Conservation (phyloP, 92 coral and sea anemone genomes). For the Porites cylindrica region DNA sequence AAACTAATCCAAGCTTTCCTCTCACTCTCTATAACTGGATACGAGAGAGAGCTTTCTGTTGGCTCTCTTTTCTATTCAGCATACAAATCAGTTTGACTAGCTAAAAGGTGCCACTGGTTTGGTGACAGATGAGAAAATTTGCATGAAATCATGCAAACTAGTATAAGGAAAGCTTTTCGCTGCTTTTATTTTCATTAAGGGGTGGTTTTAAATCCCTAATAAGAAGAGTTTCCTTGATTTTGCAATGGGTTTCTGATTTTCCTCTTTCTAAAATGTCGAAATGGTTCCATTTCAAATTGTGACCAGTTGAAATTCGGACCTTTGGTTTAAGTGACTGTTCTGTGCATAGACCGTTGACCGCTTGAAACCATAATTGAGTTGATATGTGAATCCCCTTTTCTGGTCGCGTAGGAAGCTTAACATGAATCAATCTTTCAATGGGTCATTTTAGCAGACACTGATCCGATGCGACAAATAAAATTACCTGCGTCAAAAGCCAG, state of each 20-base stretch:
- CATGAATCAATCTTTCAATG: background rate
- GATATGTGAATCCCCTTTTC: background rate
- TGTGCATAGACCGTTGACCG: background rate
- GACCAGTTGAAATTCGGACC: no score
- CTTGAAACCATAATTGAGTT: background rate
- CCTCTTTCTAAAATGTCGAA: no score
- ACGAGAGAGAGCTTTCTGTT: slow-evolving; percentile 29
- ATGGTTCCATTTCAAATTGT: no score
- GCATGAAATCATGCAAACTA: no score
- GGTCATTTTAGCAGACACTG: background rate
- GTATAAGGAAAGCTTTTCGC: no score
- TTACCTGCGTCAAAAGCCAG: background rate
- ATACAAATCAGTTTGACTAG: slow-evolving; percentile 37
- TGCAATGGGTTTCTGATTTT: no score
- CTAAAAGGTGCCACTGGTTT: slow-evolving; percentile 23
- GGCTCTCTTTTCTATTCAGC: slow-evolving; percentile 48
- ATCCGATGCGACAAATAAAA: background rate
- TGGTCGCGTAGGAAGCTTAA: background rate
- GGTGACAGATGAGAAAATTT: no score
- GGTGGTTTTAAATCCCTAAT: no score
- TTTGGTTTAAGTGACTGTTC: no score
- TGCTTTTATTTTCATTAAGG: no score
- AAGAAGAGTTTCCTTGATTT: no score
- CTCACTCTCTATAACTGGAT: slow-evolving; percentile 38
- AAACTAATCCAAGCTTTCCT: slow-evolving; percentile 35